Percentiles rank a stretch among this genome's conserved stretches.
Conservation (phyloP, 2,797 vertebrate species). For the Antennarius maculatus region DNA sequence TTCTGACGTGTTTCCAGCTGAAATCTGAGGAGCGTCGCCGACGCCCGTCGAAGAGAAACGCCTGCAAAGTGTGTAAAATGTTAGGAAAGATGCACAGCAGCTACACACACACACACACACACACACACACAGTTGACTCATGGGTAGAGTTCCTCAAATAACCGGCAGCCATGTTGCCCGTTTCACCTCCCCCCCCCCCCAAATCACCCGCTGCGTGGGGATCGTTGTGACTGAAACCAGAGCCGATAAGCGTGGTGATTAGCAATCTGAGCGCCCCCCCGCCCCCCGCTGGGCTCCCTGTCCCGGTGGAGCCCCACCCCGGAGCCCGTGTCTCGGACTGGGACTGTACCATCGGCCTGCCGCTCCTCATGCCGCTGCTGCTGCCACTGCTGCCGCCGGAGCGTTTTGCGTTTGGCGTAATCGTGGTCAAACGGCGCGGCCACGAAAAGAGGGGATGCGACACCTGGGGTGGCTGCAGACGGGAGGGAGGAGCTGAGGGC, state of each 20-base stretch:
- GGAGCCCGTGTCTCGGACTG: conserved; percentile 91
- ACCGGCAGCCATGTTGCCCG: conserved; percentile 88
- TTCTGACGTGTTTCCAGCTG: too few relatives aligned
- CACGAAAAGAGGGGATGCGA: conserved; percentile 98
- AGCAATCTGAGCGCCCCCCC: conserved; percentile 70
- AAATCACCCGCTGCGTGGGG: conserved; percentile 82
- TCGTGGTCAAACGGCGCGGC: conserved; percentile 99
- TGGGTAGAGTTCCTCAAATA: conserved; percentile 59
- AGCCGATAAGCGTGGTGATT: conserved; percentile 76
- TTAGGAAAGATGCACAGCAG: not conserved
- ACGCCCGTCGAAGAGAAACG: not conserved
- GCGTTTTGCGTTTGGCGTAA: conserved; percentile 99
- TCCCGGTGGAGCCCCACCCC: conserved; percentile 83
- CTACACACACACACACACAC: not conserved
- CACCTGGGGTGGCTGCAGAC: conserved; percentile 95
- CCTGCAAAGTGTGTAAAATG: too few relatives aligned
- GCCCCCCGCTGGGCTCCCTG: conserved; percentile 56
- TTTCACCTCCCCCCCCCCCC: conserved; percentile 88
- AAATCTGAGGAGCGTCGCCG: not conserved
- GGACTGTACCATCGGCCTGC: conserved; percentile 99
- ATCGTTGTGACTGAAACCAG: conserved; percentile 73
- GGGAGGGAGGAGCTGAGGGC: conserved; percentile 79
- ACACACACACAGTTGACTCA: conserved; percentile 28
- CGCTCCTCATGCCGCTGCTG: conserved; percentile 85
- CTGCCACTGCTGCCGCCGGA: conserved; percentile 88